These are phyloP conservation scores for Pardalotus punctatus DNA, from an alignment of 2,113 vertebrate genomes.

Conservation along the genomic window DNA sequence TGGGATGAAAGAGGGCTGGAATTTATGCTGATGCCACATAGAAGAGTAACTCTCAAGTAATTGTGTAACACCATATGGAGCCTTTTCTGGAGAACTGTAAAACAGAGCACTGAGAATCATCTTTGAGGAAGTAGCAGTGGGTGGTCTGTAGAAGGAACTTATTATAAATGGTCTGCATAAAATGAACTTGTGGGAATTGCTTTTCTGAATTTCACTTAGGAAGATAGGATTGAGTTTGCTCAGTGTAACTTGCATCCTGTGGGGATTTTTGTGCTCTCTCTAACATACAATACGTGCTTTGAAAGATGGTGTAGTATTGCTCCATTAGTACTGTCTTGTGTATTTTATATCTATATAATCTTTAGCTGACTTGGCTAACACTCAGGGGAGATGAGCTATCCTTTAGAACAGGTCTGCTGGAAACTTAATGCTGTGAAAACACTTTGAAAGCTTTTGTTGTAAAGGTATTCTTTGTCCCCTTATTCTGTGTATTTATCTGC, in stretches of 20 bases:
- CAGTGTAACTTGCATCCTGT: neutral
- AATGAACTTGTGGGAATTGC: neutral
- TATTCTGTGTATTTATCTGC: neutral
- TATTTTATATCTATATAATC: neutral
- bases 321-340: neutral
- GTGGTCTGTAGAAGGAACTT: slow-evolving; percentile 38
- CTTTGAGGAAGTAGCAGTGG: slow-evolving; percentile 35
- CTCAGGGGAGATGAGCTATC: neutral
- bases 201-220: neutral
- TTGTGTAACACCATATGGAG: neutral
- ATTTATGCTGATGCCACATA: neutral
- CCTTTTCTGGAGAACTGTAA: neutral
- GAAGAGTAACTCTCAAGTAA: neutral
- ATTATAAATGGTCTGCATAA: neutral
- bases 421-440: neutral
- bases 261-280: neutral
- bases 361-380: neutral
- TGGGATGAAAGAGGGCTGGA: neutral
- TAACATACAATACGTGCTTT: neutral
- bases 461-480: neutral
- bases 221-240: neutral
- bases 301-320: neutral
- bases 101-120: neutral
- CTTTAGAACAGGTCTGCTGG: neutral
- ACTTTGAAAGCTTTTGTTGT: neutral